Evolutionary conservation across 2,113 vertebrate genomes (phyloP), one percentile per base, ranked within the genome.

Genomic region (Colinus virginianus): DNA sequence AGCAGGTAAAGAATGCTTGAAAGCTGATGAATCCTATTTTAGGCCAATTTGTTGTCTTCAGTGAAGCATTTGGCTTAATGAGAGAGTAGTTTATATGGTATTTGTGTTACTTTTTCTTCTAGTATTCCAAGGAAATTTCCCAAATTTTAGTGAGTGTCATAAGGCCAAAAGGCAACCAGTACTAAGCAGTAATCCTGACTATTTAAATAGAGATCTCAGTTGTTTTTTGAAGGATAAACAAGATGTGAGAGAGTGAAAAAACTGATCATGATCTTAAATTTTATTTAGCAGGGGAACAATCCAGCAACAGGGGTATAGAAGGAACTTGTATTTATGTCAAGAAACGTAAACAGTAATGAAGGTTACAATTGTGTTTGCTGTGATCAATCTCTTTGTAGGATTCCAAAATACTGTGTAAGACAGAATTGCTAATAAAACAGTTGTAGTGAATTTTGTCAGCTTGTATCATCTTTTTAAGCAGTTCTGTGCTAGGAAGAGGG

Each of bases 1-100:
- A 99, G 95, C 99, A 99, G 97, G 99, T 98, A 80, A 80, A 67
- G 55, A n/a, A 13, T 84, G 81, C 8, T 48, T 66, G 56, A 89
- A 88, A 90, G 36, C 17, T 70, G 32, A 23, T 16, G 13, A 8
- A 23, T 55, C 5, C 70, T 30, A n/a, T 28, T 78, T 71, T 78
- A 75, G 40, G 53, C 26, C 8, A 4, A 0, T 42, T 36, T 53
- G 7, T 6, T 69, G 20, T 62, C 28, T 70, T 78, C 20, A 48
- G 22, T 59, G 85, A 67, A 70, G 25, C 23, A 19, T 74, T 79
- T 87, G 32, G 18, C 25, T 82, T 79, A 79, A 9, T 53, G 64
- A 78, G 7, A 49, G 49, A 81, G 18, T 82, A 48, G 26, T 4
- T 66, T 58, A 3, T 22, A 19, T 18, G 13, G 8, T 62, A 28